A percentile compares a stretch with the other conserved stretches of the same genome.
Conservation (phyloP, 2,888 invertebrate genomes). For the Serrognathus titanus region DNA sequence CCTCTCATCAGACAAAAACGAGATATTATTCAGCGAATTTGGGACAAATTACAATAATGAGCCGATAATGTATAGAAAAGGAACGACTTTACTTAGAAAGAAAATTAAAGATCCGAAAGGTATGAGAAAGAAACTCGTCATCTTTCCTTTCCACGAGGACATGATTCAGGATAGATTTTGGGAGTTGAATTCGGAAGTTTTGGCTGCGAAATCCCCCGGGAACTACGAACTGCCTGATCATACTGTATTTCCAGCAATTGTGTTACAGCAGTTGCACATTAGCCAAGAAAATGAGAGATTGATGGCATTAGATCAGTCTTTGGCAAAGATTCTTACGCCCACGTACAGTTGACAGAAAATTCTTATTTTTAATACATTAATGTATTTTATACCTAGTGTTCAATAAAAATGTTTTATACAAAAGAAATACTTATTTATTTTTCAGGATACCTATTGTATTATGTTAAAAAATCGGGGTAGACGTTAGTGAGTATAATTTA, state of each 20-base stretch:
- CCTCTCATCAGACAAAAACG: constrained; percentile 87
- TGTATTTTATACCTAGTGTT: no score
- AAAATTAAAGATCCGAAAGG: constrained; percentile 49
- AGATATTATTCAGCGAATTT: constrained; percentile 85
- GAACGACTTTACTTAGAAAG: constrained; percentile 79
- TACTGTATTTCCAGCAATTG: not conserved
- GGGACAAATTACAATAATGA: constrained; percentile 91
- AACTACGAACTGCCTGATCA: constrained; percentile 33
- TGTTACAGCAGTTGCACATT: not conserved
- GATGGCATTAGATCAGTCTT: no score
- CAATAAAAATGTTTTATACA: no score
- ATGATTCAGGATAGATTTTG: constrained; percentile 85
- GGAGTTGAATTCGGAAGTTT: constrained; percentile 66
- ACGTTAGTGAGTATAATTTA: no score
- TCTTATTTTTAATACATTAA: no score
- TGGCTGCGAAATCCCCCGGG: constrained; percentile 39
- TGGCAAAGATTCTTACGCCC: no score
- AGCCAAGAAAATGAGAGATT: not conserved
- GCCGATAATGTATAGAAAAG: constrained; percentile 81
- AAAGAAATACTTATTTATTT: no score
- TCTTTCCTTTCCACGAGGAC: constrained; percentile 74
- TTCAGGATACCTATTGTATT: no score
- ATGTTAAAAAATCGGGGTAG: no score
- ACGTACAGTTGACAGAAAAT: no score
- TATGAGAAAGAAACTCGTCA: constrained; percentile 52